phyloP scores from a whole-genome alignment of 2,113 vertebrate genomes.

The Oreochromis aureus region DNA sequence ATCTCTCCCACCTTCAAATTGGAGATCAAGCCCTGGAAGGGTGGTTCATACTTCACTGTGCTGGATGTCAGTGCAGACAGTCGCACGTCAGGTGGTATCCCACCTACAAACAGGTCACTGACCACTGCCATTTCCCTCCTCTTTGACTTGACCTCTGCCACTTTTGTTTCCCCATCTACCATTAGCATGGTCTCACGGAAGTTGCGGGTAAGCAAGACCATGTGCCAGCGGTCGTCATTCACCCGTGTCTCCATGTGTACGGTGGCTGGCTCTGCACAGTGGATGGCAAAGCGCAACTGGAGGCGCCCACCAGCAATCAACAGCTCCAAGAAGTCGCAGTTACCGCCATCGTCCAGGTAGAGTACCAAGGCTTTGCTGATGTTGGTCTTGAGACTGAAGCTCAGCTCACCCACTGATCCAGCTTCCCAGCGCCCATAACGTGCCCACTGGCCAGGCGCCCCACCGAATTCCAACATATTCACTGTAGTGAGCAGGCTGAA shows the following conservation, averaged over 20 bases:
- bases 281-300: slow-evolving; percentile 86
- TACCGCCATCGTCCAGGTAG: slow-evolving; percentile 90
- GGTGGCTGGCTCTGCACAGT: slow-evolving; percentile 85
- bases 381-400: slow-evolving; percentile 90
- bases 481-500: slow-evolving; percentile 43
- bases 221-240: slow-evolving; percentile 90
- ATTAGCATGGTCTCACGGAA: slow-evolving; percentile 83
- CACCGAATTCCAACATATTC: slow-evolving; percentile 81
- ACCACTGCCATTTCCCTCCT: slow-evolving; percentile 87
- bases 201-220: slow-evolving; percentile 86
- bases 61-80: slow-evolving; percentile 88
- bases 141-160: slow-evolving; percentile 85
- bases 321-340: slow-evolving; percentile 93
- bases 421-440: slow-evolving; percentile 89
- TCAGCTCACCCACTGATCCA: slow-evolving; percentile 82
- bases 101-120: slow-evolving; percentile 89
- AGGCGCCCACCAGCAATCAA: slow-evolving; percentile 80
- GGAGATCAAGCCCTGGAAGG: slow-evolving; percentile 84
- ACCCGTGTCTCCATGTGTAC: slow-evolving; percentile 78
- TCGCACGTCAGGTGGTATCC: slow-evolving; percentile 86
- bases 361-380: slow-evolving; percentile 83
- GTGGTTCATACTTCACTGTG: slow-evolving; percentile 89
- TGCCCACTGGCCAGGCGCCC: slow-evolving; percentile 87
- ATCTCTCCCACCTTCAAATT: slow-evolving; percentile 87
- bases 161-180: slow-evolving; percentile 85